Evolutionary conservation across 2,113 vertebrate species (phyloP).

Genomic region (Rattus rattus): DNA sequence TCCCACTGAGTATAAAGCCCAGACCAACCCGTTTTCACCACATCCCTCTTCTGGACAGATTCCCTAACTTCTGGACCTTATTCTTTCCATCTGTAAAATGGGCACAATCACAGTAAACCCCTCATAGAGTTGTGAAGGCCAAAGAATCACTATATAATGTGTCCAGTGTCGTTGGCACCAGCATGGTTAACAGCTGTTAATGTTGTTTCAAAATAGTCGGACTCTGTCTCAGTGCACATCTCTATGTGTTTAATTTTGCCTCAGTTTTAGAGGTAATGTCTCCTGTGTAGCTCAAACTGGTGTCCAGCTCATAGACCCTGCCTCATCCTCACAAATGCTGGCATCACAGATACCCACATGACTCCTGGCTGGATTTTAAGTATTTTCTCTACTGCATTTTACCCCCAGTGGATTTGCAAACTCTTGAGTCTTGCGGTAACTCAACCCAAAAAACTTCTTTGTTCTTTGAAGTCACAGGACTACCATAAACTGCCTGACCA

Average conservation of each 20-base stretch:
- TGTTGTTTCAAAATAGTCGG: not conserved
- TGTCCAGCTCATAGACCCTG: not conserved
- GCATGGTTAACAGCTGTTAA: not conserved
- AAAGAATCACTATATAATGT: not conserved
- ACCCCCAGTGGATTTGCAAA: slow-evolving; percentile 1
- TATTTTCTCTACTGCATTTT: not conserved
- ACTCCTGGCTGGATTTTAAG: not conserved
- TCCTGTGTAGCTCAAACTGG: not conserved
- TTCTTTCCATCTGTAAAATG: not conserved
- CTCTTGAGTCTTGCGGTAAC: not conserved
- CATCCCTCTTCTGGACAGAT: not conserved
- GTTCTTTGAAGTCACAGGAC: not conserved
- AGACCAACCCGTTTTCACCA: not conserved
- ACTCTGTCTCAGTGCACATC: not conserved
- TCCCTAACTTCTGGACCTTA: not conserved
- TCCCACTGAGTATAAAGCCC: not conserved
- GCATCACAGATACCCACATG: not conserved
- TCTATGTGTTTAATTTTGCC: not conserved
- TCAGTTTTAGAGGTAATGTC: not conserved
- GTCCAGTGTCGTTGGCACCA: not conserved
- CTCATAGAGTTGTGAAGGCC: not conserved
- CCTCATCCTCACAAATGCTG: not conserved
- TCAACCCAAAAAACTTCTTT: slow-evolving; percentile 8
- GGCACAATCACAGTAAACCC: not conserved
- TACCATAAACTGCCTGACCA: not conserved